phyloP scores from a whole-genome alignment of 2,797 vertebrate genomes.

The Gallinago stenura region DNA sequence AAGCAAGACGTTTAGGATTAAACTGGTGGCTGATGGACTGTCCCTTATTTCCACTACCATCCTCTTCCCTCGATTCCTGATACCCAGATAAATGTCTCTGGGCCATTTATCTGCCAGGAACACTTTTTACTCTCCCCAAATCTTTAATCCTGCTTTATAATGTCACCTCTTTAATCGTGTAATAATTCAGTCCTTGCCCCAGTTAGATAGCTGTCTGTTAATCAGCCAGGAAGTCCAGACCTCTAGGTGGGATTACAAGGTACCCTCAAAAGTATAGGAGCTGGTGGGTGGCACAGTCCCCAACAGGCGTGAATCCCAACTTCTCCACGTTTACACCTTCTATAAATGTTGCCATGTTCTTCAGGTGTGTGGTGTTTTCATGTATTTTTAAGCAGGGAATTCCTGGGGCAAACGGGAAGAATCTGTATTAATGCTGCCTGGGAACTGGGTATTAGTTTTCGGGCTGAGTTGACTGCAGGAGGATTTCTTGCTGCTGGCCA shows the following conservation, averaged over 20 bases:
- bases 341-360: background rate
- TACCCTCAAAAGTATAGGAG: background rate
- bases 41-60: background rate
- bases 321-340: background rate
- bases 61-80: background rate
- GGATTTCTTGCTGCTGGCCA: background rate
- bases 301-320: background rate
- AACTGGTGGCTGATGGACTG: background rate
- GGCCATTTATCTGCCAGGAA: background rate
- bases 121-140: background rate
- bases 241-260: rapidly evolving
- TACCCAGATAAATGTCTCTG: background rate
- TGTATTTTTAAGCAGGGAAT: background rate
- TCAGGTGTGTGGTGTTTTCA: background rate
- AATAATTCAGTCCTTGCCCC: background rate
- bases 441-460: background rate
- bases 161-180: background rate
- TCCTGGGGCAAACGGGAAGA: background rate
- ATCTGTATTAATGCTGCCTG: background rate
- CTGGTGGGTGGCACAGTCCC: background rate
- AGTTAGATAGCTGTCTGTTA: background rate
- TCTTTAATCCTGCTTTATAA: background rate
- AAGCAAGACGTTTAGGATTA: background rate
- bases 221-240: background rate
- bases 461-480: background rate